phyloP scores from a whole-genome alignment of 2,888 invertebrate species.

The Metalampra italica region DNA sequence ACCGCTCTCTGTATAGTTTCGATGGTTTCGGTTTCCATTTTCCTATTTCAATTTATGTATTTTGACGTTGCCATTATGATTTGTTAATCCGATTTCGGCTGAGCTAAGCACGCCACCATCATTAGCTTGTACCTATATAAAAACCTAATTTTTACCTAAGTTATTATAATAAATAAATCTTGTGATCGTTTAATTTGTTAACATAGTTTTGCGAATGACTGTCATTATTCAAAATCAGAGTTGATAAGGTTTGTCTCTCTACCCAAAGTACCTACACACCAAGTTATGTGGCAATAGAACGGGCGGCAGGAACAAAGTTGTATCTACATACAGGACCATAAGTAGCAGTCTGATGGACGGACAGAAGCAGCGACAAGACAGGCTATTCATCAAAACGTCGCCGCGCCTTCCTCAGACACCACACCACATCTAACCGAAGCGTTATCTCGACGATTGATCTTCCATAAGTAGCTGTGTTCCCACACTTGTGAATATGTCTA shows the following conservation, averaged over 20 bases:
- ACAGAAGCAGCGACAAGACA: conserved; percentile 55
- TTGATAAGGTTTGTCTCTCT: conserved; percentile 20
- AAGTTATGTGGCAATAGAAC: conserved; percentile 11
- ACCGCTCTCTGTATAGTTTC: too few relatives aligned
- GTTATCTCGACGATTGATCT: conserved; percentile 49
- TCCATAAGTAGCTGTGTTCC: conserved; percentile 17
- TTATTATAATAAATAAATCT: conserved; percentile 36
- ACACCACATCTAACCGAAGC: conserved; percentile 30
- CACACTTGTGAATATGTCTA: conserved; percentile 12
- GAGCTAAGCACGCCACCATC: conserved; percentile 27
- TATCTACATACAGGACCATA: conserved; percentile 1
- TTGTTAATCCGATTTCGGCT: conserved; percentile 19
- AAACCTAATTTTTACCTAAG: too few relatives aligned
- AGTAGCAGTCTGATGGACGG: conserved; percentile 39
- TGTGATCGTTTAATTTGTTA: conserved; percentile 30
- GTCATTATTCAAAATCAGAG: conserved; percentile 33
- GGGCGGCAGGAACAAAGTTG: conserved; percentile 18
- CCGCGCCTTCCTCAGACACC: conserved; percentile 27
- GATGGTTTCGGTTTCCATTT: too few relatives aligned
- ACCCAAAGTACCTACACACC: neutral
- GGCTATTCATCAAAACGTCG: conserved; percentile 60
- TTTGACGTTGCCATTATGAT: neutral
- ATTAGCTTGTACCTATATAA: conserved; percentile 35
- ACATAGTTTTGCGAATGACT: conserved; percentile 13
- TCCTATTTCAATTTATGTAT: too few relatives aligned